A percentile compares a stretch with the other conserved stretches of the same genome.
Conservation (phyloP, 2,888 invertebrate species). For the Melanophora roralis region DNA sequence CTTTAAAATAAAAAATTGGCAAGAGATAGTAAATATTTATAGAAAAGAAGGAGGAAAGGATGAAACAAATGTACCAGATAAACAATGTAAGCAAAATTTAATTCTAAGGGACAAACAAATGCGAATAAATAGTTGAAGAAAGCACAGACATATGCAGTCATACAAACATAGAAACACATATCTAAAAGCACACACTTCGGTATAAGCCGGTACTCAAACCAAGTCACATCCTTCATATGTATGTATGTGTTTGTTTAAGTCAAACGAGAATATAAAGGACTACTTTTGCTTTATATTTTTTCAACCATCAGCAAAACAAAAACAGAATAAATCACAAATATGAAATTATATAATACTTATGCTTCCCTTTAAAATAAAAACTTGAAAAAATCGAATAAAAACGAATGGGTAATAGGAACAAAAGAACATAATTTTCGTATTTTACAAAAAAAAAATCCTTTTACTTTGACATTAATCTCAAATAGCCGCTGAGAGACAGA, state of each 20-base stretch:
- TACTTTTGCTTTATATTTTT: constrained; percentile 3
- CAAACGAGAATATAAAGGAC: constrained; percentile 22
- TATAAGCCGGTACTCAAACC: constrained; percentile 11
- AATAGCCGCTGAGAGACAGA: constrained; percentile 62
- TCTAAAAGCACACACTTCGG: not conserved
- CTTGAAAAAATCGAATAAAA: not conserved
- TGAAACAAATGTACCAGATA: constrained; percentile 1
- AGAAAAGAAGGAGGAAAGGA: not conserved
- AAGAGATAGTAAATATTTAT: not conserved
- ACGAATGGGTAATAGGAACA: constrained; percentile 18
- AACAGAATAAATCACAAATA: constrained; percentile 43
- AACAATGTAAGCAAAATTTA: constrained; percentile 40
- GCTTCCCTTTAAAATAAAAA: constrained; percentile 18
- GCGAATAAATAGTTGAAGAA: constrained; percentile 47
- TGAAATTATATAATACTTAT: constrained; percentile 55
- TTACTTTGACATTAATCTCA: constrained; percentile 65
- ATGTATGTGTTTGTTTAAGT: not conserved
- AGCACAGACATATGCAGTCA: constrained; percentile 11
- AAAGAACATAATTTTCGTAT: constrained; percentile 51
- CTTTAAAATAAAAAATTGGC: constrained; percentile 2
- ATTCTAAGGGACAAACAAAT: constrained; percentile 33
- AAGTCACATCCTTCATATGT: not conserved
- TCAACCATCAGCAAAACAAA: constrained; percentile 48
- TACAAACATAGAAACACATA: not conserved
- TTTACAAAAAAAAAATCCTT: constrained; percentile 57